Evolutionary conservation across 2,888 invertebrate species (phyloP).

Genomic region (Pyrrhosoma nymphula): DNA sequence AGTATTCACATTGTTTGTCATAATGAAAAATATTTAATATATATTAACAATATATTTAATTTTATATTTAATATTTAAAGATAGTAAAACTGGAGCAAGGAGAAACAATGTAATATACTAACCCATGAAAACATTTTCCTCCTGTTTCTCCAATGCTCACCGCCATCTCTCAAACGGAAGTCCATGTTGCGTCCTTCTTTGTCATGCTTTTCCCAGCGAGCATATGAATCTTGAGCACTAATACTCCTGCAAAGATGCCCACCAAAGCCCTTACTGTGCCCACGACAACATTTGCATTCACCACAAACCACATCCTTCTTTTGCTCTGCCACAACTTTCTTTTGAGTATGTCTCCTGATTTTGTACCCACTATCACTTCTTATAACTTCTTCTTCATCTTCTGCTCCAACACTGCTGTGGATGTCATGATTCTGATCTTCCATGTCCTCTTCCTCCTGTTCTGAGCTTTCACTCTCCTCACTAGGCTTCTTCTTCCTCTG

Average conservation of each 20-base stretch:
- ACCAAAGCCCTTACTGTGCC: background rate
- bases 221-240: background rate
- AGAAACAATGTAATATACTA: no score
- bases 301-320: background rate
- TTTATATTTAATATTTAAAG: no score
- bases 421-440: background rate
- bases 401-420: background rate
- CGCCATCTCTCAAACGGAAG: background rate
- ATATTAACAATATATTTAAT: no score
- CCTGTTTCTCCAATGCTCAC: background rate
- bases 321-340: background rate
- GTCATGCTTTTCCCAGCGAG: background rate
- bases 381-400: background rate
- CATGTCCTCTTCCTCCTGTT: background rate
- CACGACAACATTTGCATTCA: background rate
- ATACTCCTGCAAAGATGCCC: background rate
- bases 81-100: no score
- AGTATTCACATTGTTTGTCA: no score
- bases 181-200: conserved; percentile 14
- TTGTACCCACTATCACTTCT: background rate
- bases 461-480: background rate
- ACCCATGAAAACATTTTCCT: background rate
- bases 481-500: background rate
- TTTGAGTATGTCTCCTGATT: no score
- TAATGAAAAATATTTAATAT: no score